Base-by-base conservation (phyloP, 1,140 invertebrate species). In the Maconellicoccus hirsutus region DNA sequence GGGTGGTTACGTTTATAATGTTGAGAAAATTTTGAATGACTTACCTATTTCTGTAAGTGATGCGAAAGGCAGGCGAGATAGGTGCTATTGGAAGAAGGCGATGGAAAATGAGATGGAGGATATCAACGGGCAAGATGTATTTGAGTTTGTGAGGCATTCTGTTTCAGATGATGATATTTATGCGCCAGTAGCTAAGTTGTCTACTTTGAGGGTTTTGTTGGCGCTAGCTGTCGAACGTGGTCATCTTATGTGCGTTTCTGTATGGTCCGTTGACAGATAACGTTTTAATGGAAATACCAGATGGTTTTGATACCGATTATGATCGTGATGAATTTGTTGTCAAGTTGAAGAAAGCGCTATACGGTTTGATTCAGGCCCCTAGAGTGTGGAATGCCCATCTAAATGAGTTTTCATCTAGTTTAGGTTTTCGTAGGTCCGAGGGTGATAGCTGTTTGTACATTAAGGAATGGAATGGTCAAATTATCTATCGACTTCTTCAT, bases 61-160 rank as follows among this genome's bases (percentile, higher is more conserved):
- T 3, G 42, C 42, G 6, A 4, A 8, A 3, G n/a, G 16, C n/a
- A 8, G 6, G 2, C 3, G 10, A 8, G 42, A 52, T 16, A 4
- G 42, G 2, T 2, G n/a, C 2, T 2, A 52, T 14, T 52, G 42
- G 42, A 8, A 2, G 16, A 52, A 16, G 42, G 42, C 42, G 3
- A 16, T 52, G n/a, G 16, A 16, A 3, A 16, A 52, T 8, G 42
- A 52, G 16, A 52, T 52, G 42, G n/a, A 52, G n/a, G n/a, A 52
- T 6, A 72, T 70, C n/a, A 69, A 73, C 63, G 78, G 77, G 61
- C 69, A 74, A 29, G 77, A 79, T 52, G 6, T 8, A 8, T 14
- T 19, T 52, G 42, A 52, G 42, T n/a, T n/a, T n/a, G n/a, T n/a
- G n/a, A n/a, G n/a, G n/a, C n/a, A n/a, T n/a, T n/a, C n/a, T n/a